Evolutionary conservation across 2,797 vertebrate species (phyloP), one percentile per base, ranked within the genome.

Genomic region (Enteromius anoplus): DNA sequence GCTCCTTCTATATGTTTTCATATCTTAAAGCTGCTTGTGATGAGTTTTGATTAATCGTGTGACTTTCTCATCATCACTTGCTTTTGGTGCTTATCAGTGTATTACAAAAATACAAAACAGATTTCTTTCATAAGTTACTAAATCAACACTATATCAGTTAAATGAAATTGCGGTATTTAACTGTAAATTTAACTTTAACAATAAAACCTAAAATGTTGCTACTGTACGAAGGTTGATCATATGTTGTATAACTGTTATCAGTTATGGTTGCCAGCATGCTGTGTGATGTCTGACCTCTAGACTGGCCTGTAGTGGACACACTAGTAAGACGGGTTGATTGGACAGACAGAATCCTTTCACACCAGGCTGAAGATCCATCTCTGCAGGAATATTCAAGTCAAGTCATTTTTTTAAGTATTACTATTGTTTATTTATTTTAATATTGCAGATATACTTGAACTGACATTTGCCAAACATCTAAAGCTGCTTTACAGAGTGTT

Each of bases 251-350:
- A 42, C 5, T 42, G 6, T 37, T 65, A 40, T 42, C 4, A 12
- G 2, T 26, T 55, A 15, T 6, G 26, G 60, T 64, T 64, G 14
- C 32, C 4, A 62, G 23, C 4, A 1, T 71, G 69, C 32, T 6
- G 23, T n/a, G 51, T 45, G 40, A 65, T 19, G 19, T 14, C 92
- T 91, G 94, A 99, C 98, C 96, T 99, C 96, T 84, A 99, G 91
- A 90, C 97, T 97, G 88, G 98, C 98, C 42, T 99, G 96, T 84
- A 99, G 94, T 37, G 96, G 88, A 86, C 96, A 98, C 85, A 98
- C 95, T 85, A 99, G 90, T 83, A 99, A 92, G 88, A 99, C 90
- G 19, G 98, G 95, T 90, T 98, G 97, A 89, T 99, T 99, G 4
- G 97, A 98, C 73, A 99, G 92, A 78, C 97, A 94, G 91, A 96